Conservation (phyloP, 2,797 vertebrate genomes). For the Sebastes diaconus region DNA sequence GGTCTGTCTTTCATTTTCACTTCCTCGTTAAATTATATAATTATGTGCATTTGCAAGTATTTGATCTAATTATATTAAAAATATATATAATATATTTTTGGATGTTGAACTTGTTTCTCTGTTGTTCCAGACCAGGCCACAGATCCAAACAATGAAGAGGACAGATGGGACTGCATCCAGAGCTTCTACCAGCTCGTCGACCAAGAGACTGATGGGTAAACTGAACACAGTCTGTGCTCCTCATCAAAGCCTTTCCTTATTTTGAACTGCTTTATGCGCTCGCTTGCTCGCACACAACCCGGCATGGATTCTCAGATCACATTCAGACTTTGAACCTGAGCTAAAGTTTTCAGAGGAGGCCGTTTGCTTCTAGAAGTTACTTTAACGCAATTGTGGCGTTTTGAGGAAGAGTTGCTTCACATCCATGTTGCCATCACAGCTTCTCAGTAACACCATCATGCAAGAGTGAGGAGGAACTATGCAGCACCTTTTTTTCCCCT, state of each 20-base stretch:
- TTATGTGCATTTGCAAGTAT: neutral
- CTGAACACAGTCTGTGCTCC: neutral
- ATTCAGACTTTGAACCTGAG: neutral
- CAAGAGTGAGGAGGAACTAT: neutral
- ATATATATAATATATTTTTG: neutral
- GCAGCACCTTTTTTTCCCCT: neutral
- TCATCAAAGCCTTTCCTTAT: neutral
- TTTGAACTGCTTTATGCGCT: neutral
- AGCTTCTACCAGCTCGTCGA: slow-evolving; percentile 88
- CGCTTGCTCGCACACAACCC: neutral
- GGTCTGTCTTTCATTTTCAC: neutral
- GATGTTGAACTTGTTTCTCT: neutral
- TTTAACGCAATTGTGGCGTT: neutral
- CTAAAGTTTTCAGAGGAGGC: neutral
- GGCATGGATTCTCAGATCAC: neutral
- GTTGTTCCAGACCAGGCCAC: slow-evolving; percentile 86
- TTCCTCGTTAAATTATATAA: neutral
- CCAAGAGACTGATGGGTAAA: slow-evolving; percentile 83
- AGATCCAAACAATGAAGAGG: slow-evolving; percentile 80
- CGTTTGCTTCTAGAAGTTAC: neutral
- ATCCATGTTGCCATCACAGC: slow-evolving; percentile 26
- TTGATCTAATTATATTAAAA: neutral
- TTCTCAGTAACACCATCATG: neutral
- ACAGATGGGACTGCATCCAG: slow-evolving; percentile 90
- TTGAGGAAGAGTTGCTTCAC: slow-evolving; percentile 54